Conservation (phyloP, 2,113 vertebrate genomes). For the Sylvietta virens region DNA sequence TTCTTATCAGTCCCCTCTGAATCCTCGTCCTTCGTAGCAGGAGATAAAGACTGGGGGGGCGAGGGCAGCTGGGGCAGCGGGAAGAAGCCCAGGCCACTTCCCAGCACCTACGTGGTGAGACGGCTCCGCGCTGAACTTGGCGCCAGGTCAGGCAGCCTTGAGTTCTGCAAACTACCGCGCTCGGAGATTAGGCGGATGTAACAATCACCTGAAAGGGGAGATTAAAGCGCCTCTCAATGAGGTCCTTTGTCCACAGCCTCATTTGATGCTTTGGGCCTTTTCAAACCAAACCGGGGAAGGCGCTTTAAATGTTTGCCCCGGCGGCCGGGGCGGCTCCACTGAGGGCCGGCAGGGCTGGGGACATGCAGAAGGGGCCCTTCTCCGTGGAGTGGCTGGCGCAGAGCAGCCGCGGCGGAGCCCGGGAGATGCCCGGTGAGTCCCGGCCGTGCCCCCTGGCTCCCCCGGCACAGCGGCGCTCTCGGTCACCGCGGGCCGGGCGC, state of each 20-base stretch:
- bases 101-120: not conserved
- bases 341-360: not conserved
- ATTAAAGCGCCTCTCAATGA: constrained; percentile 49
- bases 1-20: not conserved
- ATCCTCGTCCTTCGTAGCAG: not conserved
- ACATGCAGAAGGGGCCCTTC: constrained; percentile 55
- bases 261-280: constrained; percentile 41
- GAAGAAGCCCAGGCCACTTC: not conserved
- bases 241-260: constrained; percentile 43
- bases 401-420: constrained; percentile 60
- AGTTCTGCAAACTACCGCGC: not conserved
- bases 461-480: not conserved
- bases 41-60: not conserved
- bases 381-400: constrained; percentile 83
- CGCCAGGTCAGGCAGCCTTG: constrained; percentile 39
- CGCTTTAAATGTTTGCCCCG: constrained; percentile 38
- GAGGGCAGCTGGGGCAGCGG: not conserved
- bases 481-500: not conserved
- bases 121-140: constrained; percentile 32
- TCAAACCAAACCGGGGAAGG: not conserved
- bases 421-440: not conserved
- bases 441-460: not conserved
- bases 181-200: constrained; percentile 58
- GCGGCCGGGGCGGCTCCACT: not conserved
- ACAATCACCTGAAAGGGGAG: constrained; percentile 59